Evolutionary conservation across 2,797 vertebrate genomes (phyloP).

Genomic region (Gorsachius magnificus): DNA sequence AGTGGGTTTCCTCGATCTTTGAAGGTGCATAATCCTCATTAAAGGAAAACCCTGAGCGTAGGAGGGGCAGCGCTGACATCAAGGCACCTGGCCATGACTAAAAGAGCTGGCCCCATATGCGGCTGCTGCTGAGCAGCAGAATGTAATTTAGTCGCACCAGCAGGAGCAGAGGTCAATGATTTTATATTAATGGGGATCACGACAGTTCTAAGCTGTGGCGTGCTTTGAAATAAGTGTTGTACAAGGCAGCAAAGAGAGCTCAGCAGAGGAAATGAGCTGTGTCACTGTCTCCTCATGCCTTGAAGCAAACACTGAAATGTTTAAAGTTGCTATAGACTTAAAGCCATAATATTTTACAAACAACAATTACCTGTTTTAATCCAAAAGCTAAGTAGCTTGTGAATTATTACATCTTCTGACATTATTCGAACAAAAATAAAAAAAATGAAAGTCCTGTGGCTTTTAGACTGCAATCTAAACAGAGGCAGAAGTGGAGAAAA

Average conservation of each 20-base stretch:
- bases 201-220: conserved; percentile 81
- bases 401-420: neutral
- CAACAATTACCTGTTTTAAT: conserved; percentile 64
- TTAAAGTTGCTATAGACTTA: conserved; percentile 55
- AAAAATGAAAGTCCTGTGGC: neutral
- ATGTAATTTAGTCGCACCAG: conserved; percentile 83
- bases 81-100: conserved; percentile 79
- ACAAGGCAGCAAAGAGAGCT: conserved; percentile 78
- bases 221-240: conserved; percentile 84
- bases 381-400: conserved; percentile 22
- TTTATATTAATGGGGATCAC: conserved; percentile 87
- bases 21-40: conserved; percentile 81
- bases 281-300: conserved; percentile 77
- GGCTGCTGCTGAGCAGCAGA: conserved; percentile 82
- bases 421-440: neutral
- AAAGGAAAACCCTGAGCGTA: conserved; percentile 73
- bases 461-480: neutral
- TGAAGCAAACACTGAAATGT: conserved; percentile 68
- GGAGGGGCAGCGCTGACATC: conserved; percentile 76
- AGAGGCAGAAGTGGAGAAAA: neutral
- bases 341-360: conserved; percentile 73
- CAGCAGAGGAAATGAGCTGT: conserved; percentile 80
- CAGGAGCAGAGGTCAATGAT: conserved; percentile 84
- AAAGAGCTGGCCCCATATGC: conserved; percentile 77
- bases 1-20: conserved; percentile 73